phyloP scores from a whole-genome alignment of 2,113 vertebrate genomes.

The Albula goreensis region DNA sequence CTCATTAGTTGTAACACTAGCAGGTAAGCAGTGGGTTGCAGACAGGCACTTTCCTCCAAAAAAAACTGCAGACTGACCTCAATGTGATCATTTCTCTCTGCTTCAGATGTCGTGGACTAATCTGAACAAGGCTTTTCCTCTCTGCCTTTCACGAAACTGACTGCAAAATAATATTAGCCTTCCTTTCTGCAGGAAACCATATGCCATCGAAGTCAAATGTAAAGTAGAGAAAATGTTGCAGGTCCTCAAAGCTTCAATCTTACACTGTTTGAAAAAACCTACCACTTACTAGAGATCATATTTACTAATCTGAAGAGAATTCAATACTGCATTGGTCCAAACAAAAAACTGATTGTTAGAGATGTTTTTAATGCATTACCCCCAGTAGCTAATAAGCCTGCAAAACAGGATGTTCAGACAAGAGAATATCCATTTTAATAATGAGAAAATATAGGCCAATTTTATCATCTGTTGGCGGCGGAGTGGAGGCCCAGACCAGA shows the following conservation, averaged over 20 bases:
- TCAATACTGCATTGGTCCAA: not conserved
- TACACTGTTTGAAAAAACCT: not conserved
- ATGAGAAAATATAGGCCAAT: conserved; percentile 27
- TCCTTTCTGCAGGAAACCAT: not conserved
- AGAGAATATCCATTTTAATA: not conserved
- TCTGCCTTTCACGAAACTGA: not conserved
- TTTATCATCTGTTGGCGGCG: not conserved
- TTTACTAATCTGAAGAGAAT: not conserved
- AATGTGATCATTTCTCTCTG: not conserved
- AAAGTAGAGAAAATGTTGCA: not conserved
- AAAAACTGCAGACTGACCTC: not conserved
- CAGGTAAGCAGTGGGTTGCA: not conserved
- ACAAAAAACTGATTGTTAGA: not conserved
- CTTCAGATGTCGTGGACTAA: not conserved
- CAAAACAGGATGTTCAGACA: conserved; percentile 1
- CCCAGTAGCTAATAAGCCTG: not conserved
- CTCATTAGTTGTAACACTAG: no score
- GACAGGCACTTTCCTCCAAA: not conserved
- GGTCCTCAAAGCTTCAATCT: not conserved
- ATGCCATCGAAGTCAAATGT: not conserved
- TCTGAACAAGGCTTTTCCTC: not conserved
- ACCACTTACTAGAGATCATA: not conserved
- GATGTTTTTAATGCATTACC: not conserved
- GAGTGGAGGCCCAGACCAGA: not conserved
- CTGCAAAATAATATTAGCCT: not conserved